These are phyloP conservation scores for Hyperopisus bebe DNA, from an alignment of 2,113 vertebrate genomes.

Conservation along the genomic window DNA sequence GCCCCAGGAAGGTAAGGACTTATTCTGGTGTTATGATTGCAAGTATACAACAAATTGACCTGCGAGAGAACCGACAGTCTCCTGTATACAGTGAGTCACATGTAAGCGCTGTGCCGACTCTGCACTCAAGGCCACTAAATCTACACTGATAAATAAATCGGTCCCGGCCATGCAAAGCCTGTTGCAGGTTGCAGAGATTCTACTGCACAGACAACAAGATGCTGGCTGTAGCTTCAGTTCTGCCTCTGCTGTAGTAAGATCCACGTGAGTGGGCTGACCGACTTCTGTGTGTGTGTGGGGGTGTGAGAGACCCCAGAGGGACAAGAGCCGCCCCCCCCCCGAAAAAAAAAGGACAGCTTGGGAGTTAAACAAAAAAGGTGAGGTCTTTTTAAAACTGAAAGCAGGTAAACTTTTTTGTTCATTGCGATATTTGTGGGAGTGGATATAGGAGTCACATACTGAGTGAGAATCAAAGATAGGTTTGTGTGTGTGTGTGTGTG, in stretches of 20 bases:
- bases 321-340: background rate
- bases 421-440: background rate
- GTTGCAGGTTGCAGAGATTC: background rate
- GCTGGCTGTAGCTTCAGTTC: background rate
- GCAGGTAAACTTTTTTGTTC: background rate
- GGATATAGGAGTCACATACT: background rate
- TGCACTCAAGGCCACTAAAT: background rate
- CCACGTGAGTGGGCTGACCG: background rate
- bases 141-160: background rate
- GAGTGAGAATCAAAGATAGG: background rate
- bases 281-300: background rate
- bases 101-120: background rate
- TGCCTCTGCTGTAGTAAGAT: background rate
- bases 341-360: background rate
- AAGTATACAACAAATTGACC: background rate
- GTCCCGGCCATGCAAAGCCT: background rate
- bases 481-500: background rate
- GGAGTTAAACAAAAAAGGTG: background rate
- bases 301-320: background rate
- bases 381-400: background rate
- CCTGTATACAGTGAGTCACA: background rate
- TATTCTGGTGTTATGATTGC: background rate
- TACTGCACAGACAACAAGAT: background rate
- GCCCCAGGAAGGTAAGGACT: background rate
- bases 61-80: background rate